A percentile compares a stretch with the other conserved stretches of the same genome.
Evolutionary conservation across 2,888 invertebrate species (phyloP).

Genomic region (Ethmia dodecea): DNA sequence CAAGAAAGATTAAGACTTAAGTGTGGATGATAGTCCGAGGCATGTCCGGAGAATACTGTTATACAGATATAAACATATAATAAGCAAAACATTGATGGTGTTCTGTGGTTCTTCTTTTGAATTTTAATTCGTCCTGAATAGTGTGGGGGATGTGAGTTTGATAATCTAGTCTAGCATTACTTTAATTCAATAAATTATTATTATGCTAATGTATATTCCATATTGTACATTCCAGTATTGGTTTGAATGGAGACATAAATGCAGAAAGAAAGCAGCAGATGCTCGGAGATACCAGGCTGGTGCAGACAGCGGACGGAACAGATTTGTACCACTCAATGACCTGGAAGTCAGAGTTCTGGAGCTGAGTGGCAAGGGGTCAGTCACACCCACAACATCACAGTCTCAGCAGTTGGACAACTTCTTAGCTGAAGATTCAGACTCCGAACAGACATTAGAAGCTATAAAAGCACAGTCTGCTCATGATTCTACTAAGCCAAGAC

Average conservation of each 20-base stretch:
- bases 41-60: too few species aligned
- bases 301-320: slow-evolving; percentile 33
- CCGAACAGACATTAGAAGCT: slow-evolving; percentile 38
- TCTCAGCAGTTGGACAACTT: slow-evolving; percentile 41
- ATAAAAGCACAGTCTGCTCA: slow-evolving; percentile 28
- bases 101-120: too few species aligned
- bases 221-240: slow-evolving; percentile 55
- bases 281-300: slow-evolving; percentile 36
- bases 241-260: slow-evolving; percentile 66
- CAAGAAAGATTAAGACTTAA: too few species aligned
- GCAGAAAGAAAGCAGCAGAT: slow-evolving; percentile 58
- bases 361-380: slow-evolving; percentile 42
- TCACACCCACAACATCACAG: slow-evolving; percentile 24
- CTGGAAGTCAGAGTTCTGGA: slow-evolving; percentile 57
- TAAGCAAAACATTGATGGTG: too few species aligned
- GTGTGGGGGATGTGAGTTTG: too few species aligned
- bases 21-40: too few species aligned
- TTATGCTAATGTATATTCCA: too few species aligned
- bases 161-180: too few species aligned
- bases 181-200: too few species aligned
- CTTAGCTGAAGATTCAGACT: slow-evolving; percentile 47
- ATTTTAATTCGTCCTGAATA: too few species aligned
- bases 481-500: slow-evolving; percentile 14
- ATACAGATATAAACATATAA: too few species aligned
- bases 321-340: slow-evolving; percentile 53